A percentile compares a stretch with the other conserved stretches of the same genome.
Conservation (phyloP, 2,888 invertebrate genomes). For the Plebejus argus region DNA sequence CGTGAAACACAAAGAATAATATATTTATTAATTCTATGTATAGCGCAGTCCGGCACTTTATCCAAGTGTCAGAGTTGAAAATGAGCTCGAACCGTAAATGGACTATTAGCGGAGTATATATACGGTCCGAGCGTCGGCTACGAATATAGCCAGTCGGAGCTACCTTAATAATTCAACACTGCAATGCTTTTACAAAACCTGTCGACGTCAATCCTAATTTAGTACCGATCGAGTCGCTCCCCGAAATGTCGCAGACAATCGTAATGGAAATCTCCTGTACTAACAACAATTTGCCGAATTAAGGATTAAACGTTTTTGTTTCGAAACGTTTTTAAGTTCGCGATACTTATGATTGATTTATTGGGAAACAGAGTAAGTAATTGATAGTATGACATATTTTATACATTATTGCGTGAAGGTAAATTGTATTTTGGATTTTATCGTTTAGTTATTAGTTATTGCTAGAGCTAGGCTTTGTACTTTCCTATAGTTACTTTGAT, state of each 20-base stretch:
- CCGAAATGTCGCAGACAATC: slow-evolving; percentile 75
- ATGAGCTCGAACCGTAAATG: slow-evolving; percentile 70
- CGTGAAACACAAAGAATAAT: slow-evolving; percentile 35
- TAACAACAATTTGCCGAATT: slow-evolving; percentile 36
- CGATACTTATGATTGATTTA: slow-evolving; percentile 7
- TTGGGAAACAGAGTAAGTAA: not conserved
- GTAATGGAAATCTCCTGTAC: slow-evolving; percentile 75
- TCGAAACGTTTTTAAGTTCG: not conserved
- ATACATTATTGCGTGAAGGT: not conserved
- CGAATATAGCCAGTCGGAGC: slow-evolving; percentile 73
- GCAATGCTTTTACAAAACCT: slow-evolving; percentile 81
- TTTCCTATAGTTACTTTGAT: not conserved
- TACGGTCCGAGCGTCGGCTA: slow-evolving; percentile 58
- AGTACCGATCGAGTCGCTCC: slow-evolving; percentile 74
- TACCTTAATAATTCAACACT: slow-evolving; percentile 80
- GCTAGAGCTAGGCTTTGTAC: not conserved
- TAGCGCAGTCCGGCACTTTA: slow-evolving; percentile 59
- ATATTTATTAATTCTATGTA: slow-evolving; percentile 53
- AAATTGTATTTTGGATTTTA: too few relatives aligned
- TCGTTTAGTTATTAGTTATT: not conserved
- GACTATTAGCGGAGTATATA: slow-evolving; percentile 57
- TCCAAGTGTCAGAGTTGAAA: slow-evolving; percentile 75
- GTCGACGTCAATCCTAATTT: slow-evolving; percentile 80
- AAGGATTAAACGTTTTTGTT: slow-evolving; percentile 26
- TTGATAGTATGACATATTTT: not conserved